Conservation (phyloP, 2,113 vertebrate genomes). For the Benthochromis sp. region DNA sequence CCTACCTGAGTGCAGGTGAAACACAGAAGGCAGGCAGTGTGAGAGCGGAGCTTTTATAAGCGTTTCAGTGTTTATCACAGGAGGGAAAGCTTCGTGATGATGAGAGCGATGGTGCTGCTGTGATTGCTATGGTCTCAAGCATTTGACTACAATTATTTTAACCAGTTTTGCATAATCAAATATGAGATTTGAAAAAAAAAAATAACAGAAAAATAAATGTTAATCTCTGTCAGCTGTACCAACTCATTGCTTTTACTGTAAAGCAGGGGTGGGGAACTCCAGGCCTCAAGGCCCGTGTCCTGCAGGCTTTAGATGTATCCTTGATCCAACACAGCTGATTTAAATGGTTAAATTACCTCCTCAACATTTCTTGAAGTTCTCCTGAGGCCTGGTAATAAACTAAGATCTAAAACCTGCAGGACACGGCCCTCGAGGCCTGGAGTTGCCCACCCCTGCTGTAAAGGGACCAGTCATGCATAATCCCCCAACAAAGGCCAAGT, state of each 20-base stretch:
- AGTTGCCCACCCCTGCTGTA: not conserved
- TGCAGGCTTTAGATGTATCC: not conserved
- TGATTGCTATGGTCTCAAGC: rapidly evolving
- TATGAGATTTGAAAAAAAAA: not conserved
- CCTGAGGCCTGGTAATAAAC: rapidly evolving
- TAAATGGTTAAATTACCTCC: not conserved
- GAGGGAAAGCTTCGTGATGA: rapidly evolving
- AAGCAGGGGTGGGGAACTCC: not conserved
- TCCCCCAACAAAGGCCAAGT: not conserved
- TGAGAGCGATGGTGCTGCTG: too few relatives aligned
- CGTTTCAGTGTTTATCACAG: not conserved
- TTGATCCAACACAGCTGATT: not conserved
- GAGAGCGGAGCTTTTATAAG: not conserved
- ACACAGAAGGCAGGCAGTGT: not conserved
- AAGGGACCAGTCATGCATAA: rapidly evolving
- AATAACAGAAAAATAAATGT: not conserved
- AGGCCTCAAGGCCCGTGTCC: not conserved
- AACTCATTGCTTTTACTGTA: not conserved
- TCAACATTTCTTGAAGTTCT: rapidly evolving
- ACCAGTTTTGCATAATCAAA: not conserved
- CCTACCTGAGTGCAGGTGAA: constrained; percentile 17
- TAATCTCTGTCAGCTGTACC: not conserved
- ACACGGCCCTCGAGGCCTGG: not conserved
- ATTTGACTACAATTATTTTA: not conserved
- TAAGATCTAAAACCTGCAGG: not conserved